Evolutionary conservation across 2,888 invertebrate genomes (phyloP).

Genomic region (Phymatocera aterrima): DNA sequence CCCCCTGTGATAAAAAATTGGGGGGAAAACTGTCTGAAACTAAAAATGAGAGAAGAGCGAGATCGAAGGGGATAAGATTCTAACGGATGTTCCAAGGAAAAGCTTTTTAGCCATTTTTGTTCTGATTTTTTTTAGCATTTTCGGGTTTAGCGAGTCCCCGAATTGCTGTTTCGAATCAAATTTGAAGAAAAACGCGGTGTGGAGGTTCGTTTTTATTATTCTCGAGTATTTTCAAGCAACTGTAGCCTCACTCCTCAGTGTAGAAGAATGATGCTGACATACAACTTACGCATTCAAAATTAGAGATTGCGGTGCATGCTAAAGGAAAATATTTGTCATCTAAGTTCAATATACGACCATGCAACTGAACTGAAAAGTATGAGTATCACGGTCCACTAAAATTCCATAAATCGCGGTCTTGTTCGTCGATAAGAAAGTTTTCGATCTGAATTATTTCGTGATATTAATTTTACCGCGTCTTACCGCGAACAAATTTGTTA

Average conservation of each 20-base stretch:
- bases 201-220: neutral
- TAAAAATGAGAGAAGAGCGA: neutral
- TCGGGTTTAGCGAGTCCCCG: neutral
- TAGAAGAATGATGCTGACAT: neutral
- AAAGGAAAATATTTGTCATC: constrained; percentile 32
- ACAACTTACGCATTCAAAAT: neutral
- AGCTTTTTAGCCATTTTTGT: too few relatives aligned
- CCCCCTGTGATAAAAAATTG: neutral
- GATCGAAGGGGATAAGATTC: neutral
- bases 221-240: neutral
- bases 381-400: neutral
- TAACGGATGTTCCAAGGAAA: neutral
- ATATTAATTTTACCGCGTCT: neutral
- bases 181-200: neutral
- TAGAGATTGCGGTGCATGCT: constrained; percentile 4
- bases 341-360: constrained; percentile 25
- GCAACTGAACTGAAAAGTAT: neutral
- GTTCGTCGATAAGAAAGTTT: neutral
- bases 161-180: neutral
- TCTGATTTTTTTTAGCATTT: neutral
- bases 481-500: neutral
- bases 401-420: neutral
- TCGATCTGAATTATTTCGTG: neutral
- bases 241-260: neutral
- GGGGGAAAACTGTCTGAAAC: neutral